phyloP scores from a whole-genome alignment of 2,113 vertebrate species.

The Caretta caretta region DNA sequence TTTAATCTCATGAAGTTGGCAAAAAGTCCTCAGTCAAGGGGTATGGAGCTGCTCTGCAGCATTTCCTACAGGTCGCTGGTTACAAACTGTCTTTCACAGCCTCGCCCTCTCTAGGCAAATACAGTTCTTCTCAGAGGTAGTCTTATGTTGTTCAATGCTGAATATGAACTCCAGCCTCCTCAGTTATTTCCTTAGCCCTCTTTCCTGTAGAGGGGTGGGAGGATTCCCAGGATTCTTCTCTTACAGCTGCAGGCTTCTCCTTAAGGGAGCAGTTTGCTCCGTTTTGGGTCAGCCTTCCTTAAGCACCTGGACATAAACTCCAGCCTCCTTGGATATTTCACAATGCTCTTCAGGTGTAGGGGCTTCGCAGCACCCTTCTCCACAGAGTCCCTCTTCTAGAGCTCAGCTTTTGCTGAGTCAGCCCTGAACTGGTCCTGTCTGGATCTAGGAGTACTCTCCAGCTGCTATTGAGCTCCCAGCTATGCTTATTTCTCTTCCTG shows the following conservation, averaged over 20 bases:
- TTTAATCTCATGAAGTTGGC: too few relatives aligned
- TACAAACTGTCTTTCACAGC: neutral
- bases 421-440: neutral
- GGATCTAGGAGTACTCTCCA: neutral
- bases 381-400: neutral
- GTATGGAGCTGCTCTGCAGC: too few relatives aligned
- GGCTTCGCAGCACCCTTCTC: neutral
- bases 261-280: neutral
- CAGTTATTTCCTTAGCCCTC: neutral
- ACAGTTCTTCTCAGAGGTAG: too few relatives aligned
- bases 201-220: neutral
- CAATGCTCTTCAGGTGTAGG: neutral
- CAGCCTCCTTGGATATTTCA: neutral
- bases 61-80: neutral
- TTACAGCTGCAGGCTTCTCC: too few relatives aligned
- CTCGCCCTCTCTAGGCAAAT: neutral
- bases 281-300: neutral
- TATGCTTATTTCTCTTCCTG: neutral
- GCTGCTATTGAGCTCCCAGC: neutral
- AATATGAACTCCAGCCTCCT: too few relatives aligned
- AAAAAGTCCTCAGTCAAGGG: too few relatives aligned
- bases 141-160: too few relatives aligned
- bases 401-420: neutral
- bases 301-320: neutral
- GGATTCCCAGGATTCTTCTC: neutral